Evolutionary conservation across 2,888 invertebrate species (phyloP).

Genomic region (Urechis unicinctus): DNA sequence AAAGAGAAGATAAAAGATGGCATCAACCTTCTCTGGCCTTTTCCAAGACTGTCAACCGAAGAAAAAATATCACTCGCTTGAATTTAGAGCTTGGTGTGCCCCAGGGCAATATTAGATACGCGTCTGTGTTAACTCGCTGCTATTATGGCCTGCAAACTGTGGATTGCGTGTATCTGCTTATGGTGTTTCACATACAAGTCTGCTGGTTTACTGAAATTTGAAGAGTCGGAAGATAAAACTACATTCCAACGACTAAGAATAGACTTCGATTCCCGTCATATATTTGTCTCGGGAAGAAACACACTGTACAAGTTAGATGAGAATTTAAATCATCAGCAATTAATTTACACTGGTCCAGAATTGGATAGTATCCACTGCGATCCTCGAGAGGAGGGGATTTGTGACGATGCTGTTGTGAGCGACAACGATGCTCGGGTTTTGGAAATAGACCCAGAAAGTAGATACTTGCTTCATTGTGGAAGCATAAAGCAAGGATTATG

Average conservation of each 20-base stretch:
- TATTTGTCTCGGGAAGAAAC: constrained; percentile 24
- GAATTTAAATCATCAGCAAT: constrained; percentile 16
- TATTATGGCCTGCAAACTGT: no score
- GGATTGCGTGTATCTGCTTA: no score
- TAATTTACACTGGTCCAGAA: constrained; percentile 9
- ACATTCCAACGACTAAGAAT: neutral
- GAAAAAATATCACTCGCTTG: no score
- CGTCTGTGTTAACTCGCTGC: no score
- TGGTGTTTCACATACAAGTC: no score
- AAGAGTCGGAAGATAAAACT: no score
- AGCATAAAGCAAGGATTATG: constrained; percentile 25
- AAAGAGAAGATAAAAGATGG: no score
- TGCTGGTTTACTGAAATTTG: no score
- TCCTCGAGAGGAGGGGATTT: neutral
- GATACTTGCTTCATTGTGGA: constrained; percentile 24
- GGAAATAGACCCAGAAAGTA: constrained; percentile 17
- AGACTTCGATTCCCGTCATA: neutral
- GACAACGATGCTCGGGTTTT: constrained; percentile 24
- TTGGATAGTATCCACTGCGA: constrained; percentile 2
- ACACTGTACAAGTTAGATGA: constrained; percentile 20
- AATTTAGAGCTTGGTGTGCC: no score
- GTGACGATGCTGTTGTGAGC: neutral
- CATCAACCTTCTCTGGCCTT: no score
- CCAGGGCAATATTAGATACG: no score
- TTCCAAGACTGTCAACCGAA: no score